Percentiles rank a stretch among this genome's conserved stretches.
phyloP scores from a whole-genome alignment of 92 coral and sea anemone genomes.

The Hydrozoanthus gracilis region DNA sequence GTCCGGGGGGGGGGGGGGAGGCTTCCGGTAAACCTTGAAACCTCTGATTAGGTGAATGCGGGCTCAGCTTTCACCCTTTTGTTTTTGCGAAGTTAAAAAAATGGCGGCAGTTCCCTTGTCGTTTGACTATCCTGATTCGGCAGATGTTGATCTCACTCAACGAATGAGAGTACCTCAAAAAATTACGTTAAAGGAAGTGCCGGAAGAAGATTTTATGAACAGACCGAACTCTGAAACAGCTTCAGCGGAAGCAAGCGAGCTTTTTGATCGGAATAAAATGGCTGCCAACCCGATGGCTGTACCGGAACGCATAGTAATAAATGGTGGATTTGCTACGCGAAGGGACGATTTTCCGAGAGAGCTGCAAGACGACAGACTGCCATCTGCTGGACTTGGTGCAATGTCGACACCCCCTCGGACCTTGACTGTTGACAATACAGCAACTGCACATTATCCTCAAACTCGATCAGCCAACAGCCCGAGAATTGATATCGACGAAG shows the following conservation, averaged over 20 bases:
- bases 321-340: conserved; percentile 63
- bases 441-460: conserved; percentile 84
- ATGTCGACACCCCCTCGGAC: conserved; percentile 97
- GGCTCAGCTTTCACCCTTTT: conserved; percentile 10
- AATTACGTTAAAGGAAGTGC: conserved; percentile 65
- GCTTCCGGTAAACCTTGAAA: neutral
- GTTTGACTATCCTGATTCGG: conserved; percentile 72
- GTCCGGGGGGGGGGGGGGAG: too few relatives aligned
- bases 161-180: conserved; percentile 84
- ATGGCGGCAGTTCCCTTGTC: conserved; percentile 75
- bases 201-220: conserved; percentile 58
- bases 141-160: conserved; percentile 64
- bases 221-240: conserved; percentile 38
- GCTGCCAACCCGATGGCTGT: conserved; percentile 75
- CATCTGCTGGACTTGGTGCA: conserved; percentile 77
- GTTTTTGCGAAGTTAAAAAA: conserved; percentile 12
- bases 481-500: conserved; percentile 19
- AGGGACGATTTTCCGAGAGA: conserved; percentile 71
- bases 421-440: conserved; percentile 89
- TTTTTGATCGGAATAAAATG: conserved; percentile 38
- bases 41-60: conserved; percentile 14
- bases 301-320: conserved; percentile 89
- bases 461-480: conserved; percentile 49
- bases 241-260: conserved; percentile 1
- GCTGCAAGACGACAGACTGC: conserved; percentile 70